Percentiles rank a stretch among this genome's conserved stretches.
These are phyloP conservation scores for Epicampocera succincta DNA, from an alignment of 2,888 invertebrate genomes.

Conservation along the genomic window DNA sequence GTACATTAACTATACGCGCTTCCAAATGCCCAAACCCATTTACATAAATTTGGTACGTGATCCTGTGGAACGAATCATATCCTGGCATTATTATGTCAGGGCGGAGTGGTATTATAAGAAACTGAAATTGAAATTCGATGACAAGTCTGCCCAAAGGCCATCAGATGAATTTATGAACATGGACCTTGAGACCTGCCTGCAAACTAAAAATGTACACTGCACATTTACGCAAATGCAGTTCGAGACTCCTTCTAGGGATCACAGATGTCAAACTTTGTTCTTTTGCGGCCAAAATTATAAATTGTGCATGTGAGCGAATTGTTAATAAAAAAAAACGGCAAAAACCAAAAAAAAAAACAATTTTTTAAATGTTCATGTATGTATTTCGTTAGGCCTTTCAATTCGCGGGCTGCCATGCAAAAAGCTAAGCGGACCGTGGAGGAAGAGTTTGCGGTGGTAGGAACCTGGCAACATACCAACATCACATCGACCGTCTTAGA, in stretches of 20 bases:
- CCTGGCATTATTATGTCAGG: constrained; percentile 95
- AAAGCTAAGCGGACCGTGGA: constrained; percentile 92
- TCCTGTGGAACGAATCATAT: constrained; percentile 93
- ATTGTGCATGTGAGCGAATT: constrained; percentile 86
- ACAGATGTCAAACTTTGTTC: constrained; percentile 91
- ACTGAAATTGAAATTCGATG: constrained; percentile 84
- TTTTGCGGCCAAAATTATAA: constrained; percentile 92
- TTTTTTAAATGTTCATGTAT: not conserved
- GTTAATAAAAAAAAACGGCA: constrained; percentile 76
- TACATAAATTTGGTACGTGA: constrained; percentile 95
- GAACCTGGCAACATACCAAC: constrained; percentile 93
- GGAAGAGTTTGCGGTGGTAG: constrained; percentile 93
- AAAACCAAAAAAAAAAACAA: not conserved
- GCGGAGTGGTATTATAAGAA: constrained; percentile 94
- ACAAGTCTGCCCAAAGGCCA: constrained; percentile 74
- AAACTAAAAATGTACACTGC: constrained; percentile 90
- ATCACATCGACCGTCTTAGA: constrained; percentile 91
- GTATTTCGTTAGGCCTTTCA: constrained; percentile 86
- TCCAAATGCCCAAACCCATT: constrained; percentile 90
- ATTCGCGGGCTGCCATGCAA: constrained; percentile 90
- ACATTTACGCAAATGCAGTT: constrained; percentile 90
- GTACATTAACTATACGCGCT: constrained; percentile 92
- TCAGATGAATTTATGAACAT: constrained; percentile 88
- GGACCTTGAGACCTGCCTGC: constrained; percentile 93
- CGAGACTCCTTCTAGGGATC: constrained; percentile 91